phyloP scores from a whole-genome alignment of 1,140 invertebrate species.

The Batillaria attramentaria region DNA sequence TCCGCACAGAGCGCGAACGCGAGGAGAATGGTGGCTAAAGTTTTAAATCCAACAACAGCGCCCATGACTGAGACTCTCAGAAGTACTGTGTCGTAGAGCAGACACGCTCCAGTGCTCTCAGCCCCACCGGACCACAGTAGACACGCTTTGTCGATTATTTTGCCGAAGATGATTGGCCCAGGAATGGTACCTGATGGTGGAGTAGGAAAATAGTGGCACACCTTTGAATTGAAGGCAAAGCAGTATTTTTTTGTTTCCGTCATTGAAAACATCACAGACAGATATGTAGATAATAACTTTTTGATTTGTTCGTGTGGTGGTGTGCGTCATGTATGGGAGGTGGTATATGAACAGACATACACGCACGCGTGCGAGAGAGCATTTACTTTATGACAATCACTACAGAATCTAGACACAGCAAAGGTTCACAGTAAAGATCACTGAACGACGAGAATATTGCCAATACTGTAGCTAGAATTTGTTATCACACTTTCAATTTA shows the following conservation, averaged over 20 bases:
- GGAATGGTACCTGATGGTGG: neutral
- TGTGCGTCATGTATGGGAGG: neutral
- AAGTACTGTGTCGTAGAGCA: neutral
- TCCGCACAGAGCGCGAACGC: neutral
- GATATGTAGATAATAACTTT: neutral
- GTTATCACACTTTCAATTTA: neutral
- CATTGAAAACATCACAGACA: neutral
- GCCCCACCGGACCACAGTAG: neutral
- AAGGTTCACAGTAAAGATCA: neutral
- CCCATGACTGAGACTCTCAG: neutral
- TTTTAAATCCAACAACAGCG: neutral
- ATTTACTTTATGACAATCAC: too few relatives aligned
- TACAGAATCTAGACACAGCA: neutral
- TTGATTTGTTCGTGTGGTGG: neutral
- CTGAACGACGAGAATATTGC: neutral
- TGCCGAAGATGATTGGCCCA: slow-evolving; percentile 4
- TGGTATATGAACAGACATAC: too few relatives aligned
- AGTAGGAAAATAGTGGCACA: neutral
- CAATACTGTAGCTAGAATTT: neutral
- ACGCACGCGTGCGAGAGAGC: too few relatives aligned
- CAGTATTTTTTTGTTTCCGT: neutral
- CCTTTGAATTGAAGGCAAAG: neutral
- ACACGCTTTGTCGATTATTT: slow-evolving; percentile 1
- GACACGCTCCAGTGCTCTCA: neutral
- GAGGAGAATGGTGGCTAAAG: too few relatives aligned